These are phyloP conservation scores for Mythimna ferrago DNA, from an alignment of 2,888 invertebrate species.

Conservation along the genomic window DNA sequence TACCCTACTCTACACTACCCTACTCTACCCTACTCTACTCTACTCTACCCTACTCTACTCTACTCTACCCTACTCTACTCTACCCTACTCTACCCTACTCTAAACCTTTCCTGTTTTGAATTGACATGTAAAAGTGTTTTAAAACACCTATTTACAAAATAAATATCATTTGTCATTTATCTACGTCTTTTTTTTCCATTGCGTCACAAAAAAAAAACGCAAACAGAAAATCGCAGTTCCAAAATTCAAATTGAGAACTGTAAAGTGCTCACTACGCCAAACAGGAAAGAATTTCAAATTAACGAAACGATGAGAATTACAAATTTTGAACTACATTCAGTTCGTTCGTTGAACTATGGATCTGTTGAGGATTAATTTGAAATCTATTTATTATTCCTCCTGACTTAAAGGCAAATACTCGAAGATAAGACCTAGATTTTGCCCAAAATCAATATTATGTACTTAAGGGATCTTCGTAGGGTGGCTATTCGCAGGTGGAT, in stretches of 20 bases:
- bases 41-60: too few species aligned
- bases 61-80: too few species aligned
- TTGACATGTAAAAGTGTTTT: too few species aligned
- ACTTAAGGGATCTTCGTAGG: neutral
- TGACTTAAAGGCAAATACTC: neutral
- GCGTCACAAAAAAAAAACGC: conserved; percentile 8
- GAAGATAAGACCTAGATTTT: neutral
- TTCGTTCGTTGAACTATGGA: conserved; percentile 73
- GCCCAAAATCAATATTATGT: neutral
- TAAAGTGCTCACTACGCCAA: conserved; percentile 27
- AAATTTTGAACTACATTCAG: conserved; percentile 73
- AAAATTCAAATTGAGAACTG: conserved; percentile 47
- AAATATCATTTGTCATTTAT: too few species aligned
- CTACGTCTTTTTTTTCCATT: neutral
- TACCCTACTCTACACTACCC: too few species aligned
- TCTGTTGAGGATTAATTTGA: neutral
- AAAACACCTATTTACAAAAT: too few species aligned
- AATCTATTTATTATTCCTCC: neutral
- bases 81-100: too few species aligned
- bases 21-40: too few species aligned
- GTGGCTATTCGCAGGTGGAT: neutral
- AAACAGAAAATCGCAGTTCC: neutral
- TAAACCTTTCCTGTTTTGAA: too few species aligned
- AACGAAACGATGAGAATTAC: conserved; percentile 74
- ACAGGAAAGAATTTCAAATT: conserved; percentile 60